A percentile compares a stretch with the other conserved stretches of the same genome.
These are phyloP conservation scores for Burhinus bistriatus DNA, from an alignment of 2,113 vertebrate species.

Conservation along the genomic window DNA sequence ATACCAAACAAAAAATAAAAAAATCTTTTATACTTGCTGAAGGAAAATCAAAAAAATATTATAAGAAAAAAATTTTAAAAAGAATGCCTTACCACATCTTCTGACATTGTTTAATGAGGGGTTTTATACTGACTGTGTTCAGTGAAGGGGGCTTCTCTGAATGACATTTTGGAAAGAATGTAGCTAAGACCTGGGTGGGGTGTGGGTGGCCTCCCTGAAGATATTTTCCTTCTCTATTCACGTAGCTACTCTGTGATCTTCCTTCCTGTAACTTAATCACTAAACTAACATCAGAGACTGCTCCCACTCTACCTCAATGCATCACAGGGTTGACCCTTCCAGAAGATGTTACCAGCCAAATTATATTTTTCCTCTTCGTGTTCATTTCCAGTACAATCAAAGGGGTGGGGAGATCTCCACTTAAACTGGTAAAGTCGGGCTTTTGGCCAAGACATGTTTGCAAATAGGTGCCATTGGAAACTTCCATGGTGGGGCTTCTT, in stretches of 20 bases:
- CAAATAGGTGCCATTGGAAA: background rate
- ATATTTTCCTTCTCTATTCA: constrained; percentile 3
- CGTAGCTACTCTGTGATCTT: background rate
- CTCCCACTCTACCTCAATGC: background rate
- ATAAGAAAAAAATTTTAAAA: background rate
- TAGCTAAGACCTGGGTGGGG: background rate
- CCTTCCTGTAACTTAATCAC: constrained; percentile 24
- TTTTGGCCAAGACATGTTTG: background rate
- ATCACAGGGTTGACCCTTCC: background rate
- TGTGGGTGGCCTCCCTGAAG: background rate
- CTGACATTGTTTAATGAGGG: background rate
- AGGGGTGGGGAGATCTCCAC: background rate
- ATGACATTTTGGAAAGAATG: background rate
- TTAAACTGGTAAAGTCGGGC: background rate
- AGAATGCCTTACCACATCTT: background rate
- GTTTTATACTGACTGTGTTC: background rate
- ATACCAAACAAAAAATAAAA: background rate
- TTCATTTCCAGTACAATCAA: background rate
- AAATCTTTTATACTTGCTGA: background rate
- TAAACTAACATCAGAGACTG: background rate
- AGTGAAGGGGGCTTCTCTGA: background rate
- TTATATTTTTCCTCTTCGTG: background rate
- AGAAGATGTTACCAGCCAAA: background rate
- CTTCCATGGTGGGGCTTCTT: background rate
- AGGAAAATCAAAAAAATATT: background rate